Evolutionary conservation across 1,140 invertebrate genomes (phyloP).

Genomic region (Pseudomyrmex gracilis): DNA sequence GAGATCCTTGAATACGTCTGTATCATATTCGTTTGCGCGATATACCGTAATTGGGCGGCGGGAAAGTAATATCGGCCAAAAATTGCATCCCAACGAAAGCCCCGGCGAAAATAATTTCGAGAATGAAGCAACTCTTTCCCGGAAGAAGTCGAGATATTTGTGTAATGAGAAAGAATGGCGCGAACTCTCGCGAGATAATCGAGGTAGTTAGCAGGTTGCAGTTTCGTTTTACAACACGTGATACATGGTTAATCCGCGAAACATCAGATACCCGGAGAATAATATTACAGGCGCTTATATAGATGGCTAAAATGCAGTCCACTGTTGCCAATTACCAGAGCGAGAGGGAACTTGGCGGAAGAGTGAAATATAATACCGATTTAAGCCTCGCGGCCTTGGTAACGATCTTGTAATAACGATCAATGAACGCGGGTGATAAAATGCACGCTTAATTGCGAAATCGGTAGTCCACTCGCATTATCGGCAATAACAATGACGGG

Average conservation of each 20-base stretch:
- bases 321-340: constrained; percentile 55
- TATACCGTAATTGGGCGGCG: constrained; percentile 17
- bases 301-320: constrained; percentile 59
- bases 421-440: constrained; percentile 62
- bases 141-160: constrained; percentile 59
- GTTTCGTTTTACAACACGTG: constrained; percentile 64
- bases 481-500: constrained; percentile 6
- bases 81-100: constrained; percentile 39
- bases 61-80: constrained; percentile 43
- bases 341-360: constrained; percentile 53
- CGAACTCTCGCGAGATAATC: constrained; percentile 47
- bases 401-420: constrained; percentile 66
- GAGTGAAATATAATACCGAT: constrained; percentile 71
- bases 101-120: constrained; percentile 43
- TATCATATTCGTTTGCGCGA: neutral
- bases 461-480: constrained; percentile 9
- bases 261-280: constrained; percentile 62
- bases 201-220: constrained; percentile 64
- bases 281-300: constrained; percentile 47
- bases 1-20: neutral
- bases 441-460: constrained; percentile 59
- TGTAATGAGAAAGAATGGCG: constrained; percentile 63
- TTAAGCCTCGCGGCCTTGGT: constrained; percentile 64
- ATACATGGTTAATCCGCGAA: constrained; percentile 65
- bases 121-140: constrained; percentile 56